These are phyloP conservation scores for Malthinus seriepunctatus DNA, from an alignment of 2,888 invertebrate species.

Conservation along the genomic window DNA sequence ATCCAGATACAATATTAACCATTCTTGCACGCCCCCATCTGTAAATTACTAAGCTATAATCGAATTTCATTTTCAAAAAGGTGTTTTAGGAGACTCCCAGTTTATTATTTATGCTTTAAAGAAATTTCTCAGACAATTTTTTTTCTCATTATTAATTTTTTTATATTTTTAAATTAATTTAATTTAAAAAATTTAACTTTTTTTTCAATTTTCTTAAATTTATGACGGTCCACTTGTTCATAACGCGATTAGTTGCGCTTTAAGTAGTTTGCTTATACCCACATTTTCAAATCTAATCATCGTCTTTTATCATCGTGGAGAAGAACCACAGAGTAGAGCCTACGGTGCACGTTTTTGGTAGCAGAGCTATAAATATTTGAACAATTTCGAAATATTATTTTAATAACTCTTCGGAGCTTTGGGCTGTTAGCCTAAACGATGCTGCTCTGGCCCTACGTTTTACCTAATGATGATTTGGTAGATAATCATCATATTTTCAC, in stretches of 20 bases:
- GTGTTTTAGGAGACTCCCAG: conserved; percentile 48
- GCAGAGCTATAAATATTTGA: too few species aligned
- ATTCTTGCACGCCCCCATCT: conserved; percentile 46
- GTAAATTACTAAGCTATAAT: conserved; percentile 49
- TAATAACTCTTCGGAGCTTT: too few species aligned
- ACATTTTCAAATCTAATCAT: too few species aligned
- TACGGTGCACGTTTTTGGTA: too few species aligned
- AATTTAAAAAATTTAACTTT: conserved; percentile 27
- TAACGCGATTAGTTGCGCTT: background rate
- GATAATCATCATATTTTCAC: too few species aligned
- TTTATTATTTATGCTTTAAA: conserved; percentile 44
- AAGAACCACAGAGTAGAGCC: too few species aligned
- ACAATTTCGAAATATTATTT: too few species aligned
- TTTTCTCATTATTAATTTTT: conserved; percentile 23
- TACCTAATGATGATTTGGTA: too few species aligned
- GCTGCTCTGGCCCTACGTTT: too few species aligned
- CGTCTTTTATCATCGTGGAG: too few species aligned
- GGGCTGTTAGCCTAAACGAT: too few species aligned
- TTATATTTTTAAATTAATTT: conserved; percentile 5
- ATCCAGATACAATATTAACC: conserved; percentile 42
- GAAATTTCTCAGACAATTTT: conserved; percentile 33
- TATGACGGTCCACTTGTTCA: background rate
- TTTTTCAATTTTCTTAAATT: background rate
- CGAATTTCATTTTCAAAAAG: conserved; percentile 52
- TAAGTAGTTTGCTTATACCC: too few species aligned